Evolutionary conservation across 1,140 invertebrate genomes (phyloP), one percentile per base, ranked within the genome.

Genomic region (Vanessa tameamea): DNA sequence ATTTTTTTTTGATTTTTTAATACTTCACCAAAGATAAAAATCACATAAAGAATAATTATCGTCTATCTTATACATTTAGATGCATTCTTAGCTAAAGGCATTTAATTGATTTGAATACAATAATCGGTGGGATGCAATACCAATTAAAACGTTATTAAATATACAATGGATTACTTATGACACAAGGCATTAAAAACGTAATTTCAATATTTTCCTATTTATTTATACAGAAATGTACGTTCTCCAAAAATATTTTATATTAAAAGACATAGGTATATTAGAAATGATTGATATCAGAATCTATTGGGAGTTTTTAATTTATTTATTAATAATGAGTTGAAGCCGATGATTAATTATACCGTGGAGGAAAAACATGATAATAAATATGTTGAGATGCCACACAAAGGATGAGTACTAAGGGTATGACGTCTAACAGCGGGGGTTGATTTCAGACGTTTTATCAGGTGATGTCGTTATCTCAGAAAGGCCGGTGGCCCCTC

Each of bases 391-490:
- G 14, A 61, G 5, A 47, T 57, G 11, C 43, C n/a, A 64, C 64
- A 55, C 31, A 51, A 68, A 68, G 37, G 26, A 47, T 43, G 47
- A 48, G 23, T 64, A 53, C 59, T 69, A 63, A 57, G 64, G 65
- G 50, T 59, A 50, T 65, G 66, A 69, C 66, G 69, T 59, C 8
- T 55, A 43, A 47, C 43, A 66, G 66, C 23, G 51, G 80, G 87
- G 88, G 83, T 87, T 78, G 77, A 64, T 85, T 86, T 87, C 76
- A 83, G 84, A 78, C 68, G 53, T 71, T 66, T 70, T 81, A 81
- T 81, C 79, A 84, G 76, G 72, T 78, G 82, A 79, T 79, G 78
- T 74, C 64, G 72, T 73, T 78, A 78, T 72, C 68, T 71, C 68
- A 77, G 50, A 67, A 63, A 81, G 20, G 73, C 53, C 76, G 73